Conservation (phyloP, 2,797 vertebrate species). For the Enteromius thamalakanensis region DNA sequence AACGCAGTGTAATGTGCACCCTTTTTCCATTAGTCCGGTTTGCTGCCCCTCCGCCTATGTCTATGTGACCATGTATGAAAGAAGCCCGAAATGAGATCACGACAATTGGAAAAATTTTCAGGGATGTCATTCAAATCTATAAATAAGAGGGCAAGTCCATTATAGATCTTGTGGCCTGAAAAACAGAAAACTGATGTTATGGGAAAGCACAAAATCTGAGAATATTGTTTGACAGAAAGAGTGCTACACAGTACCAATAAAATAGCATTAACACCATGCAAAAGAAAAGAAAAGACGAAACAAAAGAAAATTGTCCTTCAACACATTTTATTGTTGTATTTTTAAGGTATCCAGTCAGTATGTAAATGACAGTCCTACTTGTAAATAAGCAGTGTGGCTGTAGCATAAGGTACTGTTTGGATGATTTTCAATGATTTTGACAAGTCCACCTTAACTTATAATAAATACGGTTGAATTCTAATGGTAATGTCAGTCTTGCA, state of each 20-base stretch:
- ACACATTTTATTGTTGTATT: not conserved
- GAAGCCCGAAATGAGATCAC: slow-evolving; percentile 71
- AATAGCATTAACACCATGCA: not conserved
- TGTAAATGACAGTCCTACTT: not conserved
- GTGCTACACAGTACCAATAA: not conserved
- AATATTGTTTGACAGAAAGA: slow-evolving; percentile 32
- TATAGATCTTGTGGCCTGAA: slow-evolving; percentile 65
- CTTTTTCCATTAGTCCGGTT: slow-evolving; percentile 24
- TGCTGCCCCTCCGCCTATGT: slow-evolving; percentile 48
- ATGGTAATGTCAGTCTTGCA: slow-evolving; percentile 40
- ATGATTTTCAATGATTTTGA: slow-evolving; percentile 37
- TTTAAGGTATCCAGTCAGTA: not conserved
- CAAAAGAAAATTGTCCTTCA: too few species aligned
- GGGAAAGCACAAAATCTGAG: slow-evolving; percentile 26
- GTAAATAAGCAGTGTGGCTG: slow-evolving; percentile 22
- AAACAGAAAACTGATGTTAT: slow-evolving; percentile 51
- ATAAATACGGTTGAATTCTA: slow-evolving; percentile 39
- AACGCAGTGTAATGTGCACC: slow-evolving; percentile 70
- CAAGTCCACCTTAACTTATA: slow-evolving; percentile 21
- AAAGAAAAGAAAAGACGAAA: too few species aligned
- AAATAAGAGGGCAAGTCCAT: slow-evolving; percentile 68
- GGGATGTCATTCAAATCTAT: slow-evolving; percentile 77
- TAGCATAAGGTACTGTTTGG: slow-evolving; percentile 18
- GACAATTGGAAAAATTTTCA: slow-evolving; percentile 77
- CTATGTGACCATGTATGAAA: slow-evolving; percentile 56